phyloP scores from a whole-genome alignment of 2,888 invertebrate genomes.

The Hypsopygia costalis region DNA sequence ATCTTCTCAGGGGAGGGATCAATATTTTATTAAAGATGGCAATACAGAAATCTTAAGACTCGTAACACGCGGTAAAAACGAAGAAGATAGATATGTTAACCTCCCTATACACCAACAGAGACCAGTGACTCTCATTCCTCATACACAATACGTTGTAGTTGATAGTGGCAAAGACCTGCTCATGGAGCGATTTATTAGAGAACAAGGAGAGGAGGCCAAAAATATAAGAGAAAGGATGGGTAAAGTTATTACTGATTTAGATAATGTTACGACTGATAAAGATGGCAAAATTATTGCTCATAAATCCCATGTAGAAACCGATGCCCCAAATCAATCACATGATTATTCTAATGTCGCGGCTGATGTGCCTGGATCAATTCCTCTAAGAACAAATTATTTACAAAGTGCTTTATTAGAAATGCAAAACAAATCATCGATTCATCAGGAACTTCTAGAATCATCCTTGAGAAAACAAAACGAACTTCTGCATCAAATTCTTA shows the following conservation, averaged over 20 bases:
- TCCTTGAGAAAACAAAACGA: constrained; percentile 88
- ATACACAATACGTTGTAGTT: constrained; percentile 83
- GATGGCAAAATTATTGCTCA: constrained; percentile 72
- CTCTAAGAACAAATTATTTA: constrained; percentile 60
- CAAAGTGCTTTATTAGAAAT: constrained; percentile 68
- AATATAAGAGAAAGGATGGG: constrained; percentile 77
- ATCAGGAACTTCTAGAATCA: constrained; percentile 84
- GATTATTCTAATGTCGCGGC: constrained; percentile 54
- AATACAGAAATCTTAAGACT: constrained; percentile 91
- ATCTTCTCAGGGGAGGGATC: constrained; percentile 81
- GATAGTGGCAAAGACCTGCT: constrained; percentile 92
- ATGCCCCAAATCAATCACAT: constrained; percentile 48
- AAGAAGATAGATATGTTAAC: constrained; percentile 83
- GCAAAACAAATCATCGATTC: constrained; percentile 76
- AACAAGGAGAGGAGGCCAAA: constrained; percentile 85
- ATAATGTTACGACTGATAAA: constrained; percentile 72
- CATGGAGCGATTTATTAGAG: constrained; percentile 91
- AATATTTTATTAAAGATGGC: constrained; percentile 90
- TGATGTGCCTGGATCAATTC: constrained; percentile 65
- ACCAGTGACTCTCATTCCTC: constrained; percentile 77
- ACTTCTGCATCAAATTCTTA: constrained; percentile 85
- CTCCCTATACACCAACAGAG: constrained; percentile 74
- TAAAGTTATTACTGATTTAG: constrained; percentile 63
- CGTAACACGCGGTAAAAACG: constrained; percentile 86
- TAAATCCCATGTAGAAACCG: constrained; percentile 50